phyloP scores from a whole-genome alignment of 1,140 invertebrate genomes.

The Cotesia chilonis region DNA sequence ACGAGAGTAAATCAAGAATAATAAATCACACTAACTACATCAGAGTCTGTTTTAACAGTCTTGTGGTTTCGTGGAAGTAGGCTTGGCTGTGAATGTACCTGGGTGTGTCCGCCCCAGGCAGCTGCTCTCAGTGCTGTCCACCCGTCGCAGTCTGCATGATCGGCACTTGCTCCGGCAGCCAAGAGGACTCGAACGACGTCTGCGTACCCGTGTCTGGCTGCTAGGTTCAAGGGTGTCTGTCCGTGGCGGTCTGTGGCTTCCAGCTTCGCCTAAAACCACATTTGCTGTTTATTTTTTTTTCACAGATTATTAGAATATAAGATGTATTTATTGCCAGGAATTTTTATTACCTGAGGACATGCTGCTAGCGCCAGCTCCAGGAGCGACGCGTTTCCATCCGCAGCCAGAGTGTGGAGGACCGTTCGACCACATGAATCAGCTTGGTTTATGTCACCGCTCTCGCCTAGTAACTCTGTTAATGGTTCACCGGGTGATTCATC shows the following conservation, averaged over 20 bases:
- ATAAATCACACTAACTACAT: conserved; percentile 47
- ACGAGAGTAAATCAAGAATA: conserved; percentile 41
- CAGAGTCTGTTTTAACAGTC: conserved; percentile 43
- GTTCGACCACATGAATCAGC: conserved; percentile 74
- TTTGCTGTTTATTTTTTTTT: no score
- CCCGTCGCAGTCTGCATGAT: conserved; percentile 88
- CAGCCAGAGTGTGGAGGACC: conserved; percentile 77
- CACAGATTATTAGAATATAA: background rate
- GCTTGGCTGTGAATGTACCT: conserved; percentile 68
- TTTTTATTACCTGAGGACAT: conserved; percentile 62
- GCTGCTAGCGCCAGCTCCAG: conserved; percentile 72
- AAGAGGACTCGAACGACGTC: conserved; percentile 77
- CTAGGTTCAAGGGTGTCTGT: conserved; percentile 84
- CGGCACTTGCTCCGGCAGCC: conserved; percentile 78
- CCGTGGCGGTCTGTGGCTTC: conserved; percentile 78
- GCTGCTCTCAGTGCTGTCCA: conserved; percentile 89
- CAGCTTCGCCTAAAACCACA: conserved; percentile 62
- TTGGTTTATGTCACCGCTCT: conserved; percentile 63
- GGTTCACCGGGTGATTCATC: conserved; percentile 62
- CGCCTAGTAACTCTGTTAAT: conserved; percentile 61
- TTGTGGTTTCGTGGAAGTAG: conserved; percentile 41
- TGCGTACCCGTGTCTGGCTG: conserved; percentile 82
- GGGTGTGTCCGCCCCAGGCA: conserved; percentile 92
- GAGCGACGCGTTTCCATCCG: conserved; percentile 75
- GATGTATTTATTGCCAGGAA: background rate